These are phyloP conservation scores for Drosophila paulistorum DNA, from an alignment of 1,140 invertebrate species.

Conservation along the genomic window DNA sequence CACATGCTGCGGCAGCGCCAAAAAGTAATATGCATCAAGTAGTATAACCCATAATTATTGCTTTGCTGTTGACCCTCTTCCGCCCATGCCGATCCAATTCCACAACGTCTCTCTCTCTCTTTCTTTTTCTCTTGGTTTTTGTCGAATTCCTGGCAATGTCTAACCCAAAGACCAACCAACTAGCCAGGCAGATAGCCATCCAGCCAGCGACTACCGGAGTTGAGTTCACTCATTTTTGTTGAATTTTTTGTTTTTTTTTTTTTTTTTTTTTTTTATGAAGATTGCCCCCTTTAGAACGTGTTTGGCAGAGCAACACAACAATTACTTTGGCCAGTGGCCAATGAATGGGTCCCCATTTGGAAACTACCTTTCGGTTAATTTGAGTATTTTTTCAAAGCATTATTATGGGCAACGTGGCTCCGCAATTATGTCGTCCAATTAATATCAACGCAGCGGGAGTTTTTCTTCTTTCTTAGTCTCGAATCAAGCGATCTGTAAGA, in stretches of 20 bases:
- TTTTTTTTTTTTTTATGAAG: slow-evolving; percentile 47
- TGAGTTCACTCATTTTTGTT: slow-evolving; percentile 27
- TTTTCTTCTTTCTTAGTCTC: slow-evolving; percentile 14
- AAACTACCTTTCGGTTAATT: slow-evolving; percentile 1
- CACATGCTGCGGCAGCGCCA: slow-evolving; percentile 53
- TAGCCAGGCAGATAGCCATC: too few species aligned
- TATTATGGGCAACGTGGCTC: slow-evolving; percentile 78
- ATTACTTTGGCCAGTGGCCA: slow-evolving; percentile 10
- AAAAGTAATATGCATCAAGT: slow-evolving; percentile 39
- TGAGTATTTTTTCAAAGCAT: slow-evolving; percentile 39
- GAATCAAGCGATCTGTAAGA: slow-evolving; percentile 6
- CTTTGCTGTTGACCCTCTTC: background rate
- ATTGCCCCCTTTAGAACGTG: slow-evolving; percentile 61
- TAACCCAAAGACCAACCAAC: slow-evolving; percentile 21
- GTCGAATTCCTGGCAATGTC: slow-evolving; percentile 58
- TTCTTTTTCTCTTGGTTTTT: slow-evolving; percentile 30
- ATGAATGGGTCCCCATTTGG: slow-evolving; percentile 27
- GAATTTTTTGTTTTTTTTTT: too few species aligned
- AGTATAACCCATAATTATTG: slow-evolving; percentile 60
- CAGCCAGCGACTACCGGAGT: slow-evolving; percentile 2
- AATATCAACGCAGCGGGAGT: slow-evolving; percentile 80
- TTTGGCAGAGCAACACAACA: slow-evolving; percentile 50
- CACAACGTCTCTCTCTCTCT: slow-evolving; percentile 5
- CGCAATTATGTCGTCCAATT: slow-evolving; percentile 83
- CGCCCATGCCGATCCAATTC: too few species aligned